Evolutionary conservation across 2,113 vertebrate species (phyloP).

Genomic region (Lamprotornis superbus): DNA sequence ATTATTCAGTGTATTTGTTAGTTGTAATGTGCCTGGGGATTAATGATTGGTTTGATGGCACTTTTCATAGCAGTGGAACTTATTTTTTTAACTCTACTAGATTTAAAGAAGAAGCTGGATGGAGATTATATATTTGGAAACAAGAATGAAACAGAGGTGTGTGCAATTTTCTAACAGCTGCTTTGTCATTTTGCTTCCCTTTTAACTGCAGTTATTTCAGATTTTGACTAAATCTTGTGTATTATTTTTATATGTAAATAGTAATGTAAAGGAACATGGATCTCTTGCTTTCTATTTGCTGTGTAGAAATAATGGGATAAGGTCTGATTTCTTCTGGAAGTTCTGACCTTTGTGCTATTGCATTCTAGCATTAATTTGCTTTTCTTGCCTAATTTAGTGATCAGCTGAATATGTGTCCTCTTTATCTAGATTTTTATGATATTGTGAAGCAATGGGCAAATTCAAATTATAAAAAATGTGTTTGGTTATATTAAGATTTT

Average conservation of each 20-base stretch:
- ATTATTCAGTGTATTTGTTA: neutral
- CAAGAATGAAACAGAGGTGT: conserved; percentile 76
- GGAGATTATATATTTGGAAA: conserved; percentile 63
- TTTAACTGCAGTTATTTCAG: neutral
- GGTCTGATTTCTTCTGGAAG: neutral
- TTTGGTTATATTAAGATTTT: neutral
- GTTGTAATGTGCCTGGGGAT: neutral
- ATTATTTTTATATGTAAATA: neutral
- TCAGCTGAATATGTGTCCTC: neutral
- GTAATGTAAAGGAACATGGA: neutral
- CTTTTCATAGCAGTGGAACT: neutral
- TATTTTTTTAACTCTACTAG: conserved; percentile 66
- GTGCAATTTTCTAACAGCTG: neutral
- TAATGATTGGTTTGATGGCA: neutral
- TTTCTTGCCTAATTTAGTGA: neutral
- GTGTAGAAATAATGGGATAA: neutral
- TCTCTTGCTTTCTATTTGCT: neutral
- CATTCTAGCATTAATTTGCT: neutral
- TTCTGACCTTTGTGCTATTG: neutral
- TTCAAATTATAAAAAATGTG: neutral
- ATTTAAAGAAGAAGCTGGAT: conserved; percentile 80
- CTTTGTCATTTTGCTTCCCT: neutral
- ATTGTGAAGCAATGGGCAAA: neutral
- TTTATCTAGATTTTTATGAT: neutral
- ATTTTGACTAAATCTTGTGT: neutral